A percentile compares a stretch with the other conserved stretches of the same genome.
Evolutionary conservation across 2,113 vertebrate species (phyloP).

Genomic region (Caranx ignobilis): DNA sequence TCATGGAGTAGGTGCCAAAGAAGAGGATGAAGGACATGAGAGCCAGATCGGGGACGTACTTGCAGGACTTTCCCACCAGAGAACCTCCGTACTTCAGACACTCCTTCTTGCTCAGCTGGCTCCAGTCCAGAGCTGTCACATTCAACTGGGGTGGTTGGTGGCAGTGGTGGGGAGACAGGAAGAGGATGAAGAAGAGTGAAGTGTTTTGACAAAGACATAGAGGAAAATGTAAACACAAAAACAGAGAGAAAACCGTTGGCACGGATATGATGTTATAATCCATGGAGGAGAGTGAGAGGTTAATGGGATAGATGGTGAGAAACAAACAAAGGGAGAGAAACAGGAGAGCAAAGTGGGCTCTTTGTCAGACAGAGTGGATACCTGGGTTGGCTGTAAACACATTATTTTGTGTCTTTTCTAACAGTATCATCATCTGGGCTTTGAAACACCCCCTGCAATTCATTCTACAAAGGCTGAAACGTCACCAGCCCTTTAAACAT

Average conservation of each 20-base stretch:
- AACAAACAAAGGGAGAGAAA: constrained; percentile 41
- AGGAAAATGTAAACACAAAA: constrained; percentile 15
- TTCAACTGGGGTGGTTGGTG: constrained; percentile 85
- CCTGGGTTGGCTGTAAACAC: constrained; percentile 23
- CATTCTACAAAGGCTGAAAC: neutral
- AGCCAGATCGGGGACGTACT: constrained; percentile 93
- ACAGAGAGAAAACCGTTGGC: constrained; percentile 19
- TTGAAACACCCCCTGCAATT: neutral
- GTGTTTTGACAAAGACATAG: constrained; percentile 32
- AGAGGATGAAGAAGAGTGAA: constrained; percentile 48
- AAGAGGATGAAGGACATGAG: constrained; percentile 99
- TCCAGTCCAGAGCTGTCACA: constrained; percentile 97
- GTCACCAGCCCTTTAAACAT: neutral
- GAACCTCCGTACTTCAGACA: constrained; percentile 93
- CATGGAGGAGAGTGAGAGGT: constrained; percentile 23
- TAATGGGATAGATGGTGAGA: constrained; percentile 36
- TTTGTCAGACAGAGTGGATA: constrained; percentile 17
- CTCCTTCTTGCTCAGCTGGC: constrained; percentile 95
- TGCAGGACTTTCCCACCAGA: constrained; percentile 93
- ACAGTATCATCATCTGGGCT: neutral
- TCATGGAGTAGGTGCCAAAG: constrained; percentile 98
- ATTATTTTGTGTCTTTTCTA: constrained; percentile 10
- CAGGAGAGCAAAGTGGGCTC: constrained; percentile 19
- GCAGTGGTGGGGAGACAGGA: constrained; percentile 32
- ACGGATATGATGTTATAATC: constrained; percentile 18